A percentile compares a stretch with the other conserved stretches of the same genome.
These are phyloP conservation scores for Apis mellifera DNA, from an alignment of 1,140 invertebrate species.

Conservation along the genomic window DNA sequence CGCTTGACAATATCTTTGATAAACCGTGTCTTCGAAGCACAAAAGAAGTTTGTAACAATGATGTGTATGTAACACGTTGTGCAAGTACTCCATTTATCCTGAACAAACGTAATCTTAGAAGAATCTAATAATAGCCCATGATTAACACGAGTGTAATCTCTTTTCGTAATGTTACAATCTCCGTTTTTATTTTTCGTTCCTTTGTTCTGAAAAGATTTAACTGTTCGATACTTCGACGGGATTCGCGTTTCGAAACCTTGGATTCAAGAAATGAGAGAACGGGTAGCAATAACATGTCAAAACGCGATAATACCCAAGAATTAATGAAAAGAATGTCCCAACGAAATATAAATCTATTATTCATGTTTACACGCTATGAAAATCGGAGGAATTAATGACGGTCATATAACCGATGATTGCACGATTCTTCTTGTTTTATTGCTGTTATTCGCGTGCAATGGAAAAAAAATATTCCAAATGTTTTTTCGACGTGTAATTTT, in stretches of 20 bases:
- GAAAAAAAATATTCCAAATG: conserved; percentile 20
- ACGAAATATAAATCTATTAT: conserved; percentile 56
- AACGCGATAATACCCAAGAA: neutral
- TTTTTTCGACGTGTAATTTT: neutral
- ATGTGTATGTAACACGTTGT: neutral
- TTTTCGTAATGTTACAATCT: neutral
- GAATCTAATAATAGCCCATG: neutral
- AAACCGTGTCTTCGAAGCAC: neutral
- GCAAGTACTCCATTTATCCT: neutral
- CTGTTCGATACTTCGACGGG: neutral
- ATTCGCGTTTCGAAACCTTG: neutral
- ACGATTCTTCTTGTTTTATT: conserved; percentile 43
- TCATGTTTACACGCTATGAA: conserved; percentile 22
- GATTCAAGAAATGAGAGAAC: neutral
- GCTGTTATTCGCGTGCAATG: conserved; percentile 26
- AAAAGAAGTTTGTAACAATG: conserved; percentile 4
- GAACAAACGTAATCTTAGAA: neutral
- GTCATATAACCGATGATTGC: conserved; percentile 5
- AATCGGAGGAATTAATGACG: conserved; percentile 41
- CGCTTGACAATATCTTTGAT: conserved; percentile 15
- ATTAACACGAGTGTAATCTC: neutral
- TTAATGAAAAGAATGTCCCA: conserved; percentile 47
- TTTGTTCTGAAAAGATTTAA: neutral
- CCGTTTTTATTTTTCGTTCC: neutral
- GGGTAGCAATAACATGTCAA: conserved; percentile 29